These are phyloP conservation scores for Hemiprocne comata DNA, from an alignment of 2,113 vertebrate genomes.

Conservation along the genomic window DNA sequence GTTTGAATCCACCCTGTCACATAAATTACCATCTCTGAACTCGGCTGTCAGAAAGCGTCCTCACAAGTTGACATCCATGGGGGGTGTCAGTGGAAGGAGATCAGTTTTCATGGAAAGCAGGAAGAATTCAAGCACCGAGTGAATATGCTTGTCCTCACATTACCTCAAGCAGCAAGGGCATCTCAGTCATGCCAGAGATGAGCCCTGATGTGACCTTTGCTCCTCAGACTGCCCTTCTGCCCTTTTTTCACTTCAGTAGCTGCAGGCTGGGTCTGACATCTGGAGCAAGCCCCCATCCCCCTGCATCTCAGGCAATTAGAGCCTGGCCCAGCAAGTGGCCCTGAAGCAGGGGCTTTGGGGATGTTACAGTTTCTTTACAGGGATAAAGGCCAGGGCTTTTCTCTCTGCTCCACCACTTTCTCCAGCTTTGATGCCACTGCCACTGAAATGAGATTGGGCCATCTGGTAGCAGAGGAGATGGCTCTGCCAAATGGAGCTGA, in stretches of 20 bases:
- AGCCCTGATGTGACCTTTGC: background rate
- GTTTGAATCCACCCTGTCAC: conserved; percentile 26
- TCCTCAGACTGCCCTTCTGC: background rate
- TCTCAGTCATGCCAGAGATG: background rate
- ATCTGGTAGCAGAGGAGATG: background rate
- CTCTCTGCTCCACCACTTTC: background rate
- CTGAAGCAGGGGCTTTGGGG: background rate
- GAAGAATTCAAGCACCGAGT: background rate
- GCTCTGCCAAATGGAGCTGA: background rate
- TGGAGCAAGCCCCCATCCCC: background rate
- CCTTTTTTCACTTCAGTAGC: background rate
- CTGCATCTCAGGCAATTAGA: background rate
- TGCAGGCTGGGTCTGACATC: background rate
- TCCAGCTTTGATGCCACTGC: background rate
- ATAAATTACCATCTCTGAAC: conserved; percentile 34
- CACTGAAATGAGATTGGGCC: background rate
- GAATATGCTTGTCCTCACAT: background rate
- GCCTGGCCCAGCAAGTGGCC: background rate
- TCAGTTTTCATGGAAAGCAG: background rate
- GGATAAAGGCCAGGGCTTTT: background rate
- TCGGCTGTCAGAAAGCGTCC: background rate
- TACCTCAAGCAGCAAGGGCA: background rate
- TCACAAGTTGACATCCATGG: background rate
- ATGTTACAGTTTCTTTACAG: background rate
- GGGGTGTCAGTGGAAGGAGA: conserved; percentile 10